Evolutionary conservation across 64 coral and sea anemone species (phyloP), one percentile per base, ranked within the genome.

Genomic region (Astreopora myriophthalma): DNA sequence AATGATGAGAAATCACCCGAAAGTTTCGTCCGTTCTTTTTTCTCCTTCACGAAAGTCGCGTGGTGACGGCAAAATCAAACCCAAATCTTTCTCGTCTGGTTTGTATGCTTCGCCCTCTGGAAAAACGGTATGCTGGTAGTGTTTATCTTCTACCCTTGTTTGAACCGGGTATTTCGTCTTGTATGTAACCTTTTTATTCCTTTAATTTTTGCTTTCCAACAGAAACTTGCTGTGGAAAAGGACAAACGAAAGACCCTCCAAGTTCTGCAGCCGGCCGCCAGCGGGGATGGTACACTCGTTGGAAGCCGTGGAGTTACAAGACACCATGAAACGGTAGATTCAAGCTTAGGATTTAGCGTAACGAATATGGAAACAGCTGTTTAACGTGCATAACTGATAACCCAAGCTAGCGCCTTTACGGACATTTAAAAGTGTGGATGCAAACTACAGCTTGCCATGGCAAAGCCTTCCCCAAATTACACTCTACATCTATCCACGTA

Each of bases 191-290:
- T 44, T 44, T 44, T 6, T 44, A 44, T 61, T 84, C 20, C 11
- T 71, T 25, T 34, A 17, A 8, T 2, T 65, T 62, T 87, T 44
- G 19, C 13, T 71, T 8, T 88, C 10, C 69, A 38, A 88, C 91
- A 76, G 68, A 32, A 96, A 96, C 69, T 80, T 74, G 57, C 39
- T 66, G 12, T 63, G 27, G 60, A 89, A 60, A 73, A 67, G 8
- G 94, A 95, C 31, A 96, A 91, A 55, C 67, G 97, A 63, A 99
- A 95, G 57, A 95, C 97, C 0, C 89, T 99, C 25, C 94, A 99
- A 99, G 81, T 99, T 90, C 83, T 99, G 22, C 97, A 99, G 26
- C 97, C 97, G 0, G 32, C 90, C 3, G 97, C 97, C 32, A 86
- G 86, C 70, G 94, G 97, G 9, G 89, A 95, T 83, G 94, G 94